Evolutionary conservation across 2,888 invertebrate genomes (phyloP), one percentile per base, ranked within the genome.

Genomic region (Andrena haemorrhoa): DNA sequence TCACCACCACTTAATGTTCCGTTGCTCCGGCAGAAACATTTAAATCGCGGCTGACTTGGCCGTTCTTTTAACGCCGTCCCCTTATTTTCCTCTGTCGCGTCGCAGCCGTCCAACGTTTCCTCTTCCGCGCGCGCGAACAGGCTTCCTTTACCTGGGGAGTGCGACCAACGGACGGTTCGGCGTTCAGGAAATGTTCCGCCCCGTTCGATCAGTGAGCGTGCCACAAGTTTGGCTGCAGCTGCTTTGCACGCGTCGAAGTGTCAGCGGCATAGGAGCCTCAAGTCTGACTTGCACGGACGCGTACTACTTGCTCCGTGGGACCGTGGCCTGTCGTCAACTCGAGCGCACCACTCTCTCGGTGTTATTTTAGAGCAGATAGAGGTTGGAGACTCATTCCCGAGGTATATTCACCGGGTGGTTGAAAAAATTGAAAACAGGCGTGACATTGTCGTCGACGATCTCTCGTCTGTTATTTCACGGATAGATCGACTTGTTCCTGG

Each of bases 31-130:
- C 41, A 64, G 76, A 65, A 80, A 77, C 69, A 58, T 77, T 86
- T 80, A 80, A 87, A 87, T 85, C 83, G 79, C 41, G 29, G 61
- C 58, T 35, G 70, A 79, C 76, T 86, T 81, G 75, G 68, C 49
- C 51, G 68, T 65, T 74, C 78, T 76, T 79, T 56, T 75, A 16
- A 73, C n/a, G 33, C 16, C 23, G n/a, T 10, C 41, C 5, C 3
- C 10, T 2, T 20, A 41, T 8, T 3, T 10, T 26, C 23, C 35
- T n/a, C 20, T n/a, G 31, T 12, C 29, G 12, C 23, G n/a, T 12
- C 12, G 23, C 23, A 10, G 8, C 29, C 10, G 10, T 8, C 53
- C 16, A 41, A 23, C 53, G 29, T n/a, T 29, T 29, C 70, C 10
- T 33, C 31, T 33, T 51, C 41, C 31, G 0, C 7, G 53, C 7